phyloP scores from a whole-genome alignment of 2,113 vertebrate genomes.

The pig (Sus scrofa) region DNA sequence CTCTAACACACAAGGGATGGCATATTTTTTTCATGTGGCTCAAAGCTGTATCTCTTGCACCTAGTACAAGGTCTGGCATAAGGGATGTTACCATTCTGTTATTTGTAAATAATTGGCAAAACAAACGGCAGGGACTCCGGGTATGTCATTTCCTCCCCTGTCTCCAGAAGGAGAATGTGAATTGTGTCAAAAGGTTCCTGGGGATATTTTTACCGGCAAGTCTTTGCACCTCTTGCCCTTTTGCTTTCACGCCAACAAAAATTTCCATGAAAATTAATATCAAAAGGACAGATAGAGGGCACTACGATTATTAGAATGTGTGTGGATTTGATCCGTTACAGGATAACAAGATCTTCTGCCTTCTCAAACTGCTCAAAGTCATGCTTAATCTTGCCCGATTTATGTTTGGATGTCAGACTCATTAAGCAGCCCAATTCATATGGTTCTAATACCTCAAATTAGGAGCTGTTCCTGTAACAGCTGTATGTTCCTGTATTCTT shows the following conservation, averaged over 20 bases:
- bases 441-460: slow-evolving; percentile 64
- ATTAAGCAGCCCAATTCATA: slow-evolving; percentile 51
- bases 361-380: slow-evolving; percentile 57
- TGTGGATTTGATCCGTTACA: slow-evolving; percentile 36
- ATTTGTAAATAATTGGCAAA: not conserved
- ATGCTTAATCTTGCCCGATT: slow-evolving; percentile 52
- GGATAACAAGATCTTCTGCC: slow-evolving; percentile 47
- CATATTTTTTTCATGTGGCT: not conserved
- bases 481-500: slow-evolving; percentile 48
- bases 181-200: not conserved
- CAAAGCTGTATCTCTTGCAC: not conserved
- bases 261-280: slow-evolving; percentile 51
- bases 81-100: not conserved
- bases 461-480: slow-evolving; percentile 38
- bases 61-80: not conserved
- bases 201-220: not conserved
- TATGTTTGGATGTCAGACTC: slow-evolving; percentile 47
- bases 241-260: slow-evolving; percentile 13
- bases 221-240: not conserved
- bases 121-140: not conserved
- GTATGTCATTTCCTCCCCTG: not conserved
- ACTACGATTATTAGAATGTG: not conserved
- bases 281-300: slow-evolving; percentile 19
- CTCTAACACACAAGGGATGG: not conserved
- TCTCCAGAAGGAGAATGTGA: not conserved